phyloP scores from a whole-genome alignment of 1,140 invertebrate species.

The Drusus annulatus region DNA sequence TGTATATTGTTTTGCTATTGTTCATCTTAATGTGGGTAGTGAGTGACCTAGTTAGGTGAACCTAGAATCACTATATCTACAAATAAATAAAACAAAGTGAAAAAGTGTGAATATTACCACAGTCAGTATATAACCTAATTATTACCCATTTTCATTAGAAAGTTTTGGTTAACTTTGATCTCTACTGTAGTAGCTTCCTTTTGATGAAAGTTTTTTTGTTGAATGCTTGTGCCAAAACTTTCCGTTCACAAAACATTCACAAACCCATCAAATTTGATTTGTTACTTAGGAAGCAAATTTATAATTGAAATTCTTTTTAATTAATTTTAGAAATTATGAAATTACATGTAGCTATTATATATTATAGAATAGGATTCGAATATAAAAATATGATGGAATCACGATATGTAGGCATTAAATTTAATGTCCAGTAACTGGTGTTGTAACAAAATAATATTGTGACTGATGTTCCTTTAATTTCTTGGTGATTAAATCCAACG shows the following conservation, averaged over 20 bases:
- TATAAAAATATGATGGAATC: constrained; percentile 51
- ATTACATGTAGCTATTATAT: constrained; percentile 51
- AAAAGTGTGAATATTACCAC: constrained; percentile 8
- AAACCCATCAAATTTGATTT: constrained; percentile 1
- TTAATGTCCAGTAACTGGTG: constrained; percentile 54
- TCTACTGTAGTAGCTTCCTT: constrained; percentile 42
- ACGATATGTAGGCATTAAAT: constrained; percentile 55
- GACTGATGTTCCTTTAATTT: constrained; percentile 71
- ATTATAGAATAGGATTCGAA: constrained; percentile 56
- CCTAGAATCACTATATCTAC: too few relatives aligned
- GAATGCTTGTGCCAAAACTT: constrained; percentile 57
- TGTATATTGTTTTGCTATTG: too few relatives aligned
- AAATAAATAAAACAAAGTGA: background rate
- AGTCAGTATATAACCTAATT: constrained; percentile 5
- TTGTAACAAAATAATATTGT: constrained; percentile 61
- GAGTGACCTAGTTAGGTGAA: too few relatives aligned
- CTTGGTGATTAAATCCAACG: constrained; percentile 60
- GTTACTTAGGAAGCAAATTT: constrained; percentile 1
- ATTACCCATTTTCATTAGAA: constrained; percentile 21
- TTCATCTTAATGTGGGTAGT: too few relatives aligned
- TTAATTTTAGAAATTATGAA: constrained; percentile 30
- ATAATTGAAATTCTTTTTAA: constrained; percentile 14
- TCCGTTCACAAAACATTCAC: background rate
- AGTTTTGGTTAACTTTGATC: constrained; percentile 49
- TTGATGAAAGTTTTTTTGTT: constrained; percentile 42